Percentiles rank a stretch among this genome's conserved stretches.
Conservation (phyloP, 2,797 vertebrate genomes). For the Phylloscopus collybita region DNA sequence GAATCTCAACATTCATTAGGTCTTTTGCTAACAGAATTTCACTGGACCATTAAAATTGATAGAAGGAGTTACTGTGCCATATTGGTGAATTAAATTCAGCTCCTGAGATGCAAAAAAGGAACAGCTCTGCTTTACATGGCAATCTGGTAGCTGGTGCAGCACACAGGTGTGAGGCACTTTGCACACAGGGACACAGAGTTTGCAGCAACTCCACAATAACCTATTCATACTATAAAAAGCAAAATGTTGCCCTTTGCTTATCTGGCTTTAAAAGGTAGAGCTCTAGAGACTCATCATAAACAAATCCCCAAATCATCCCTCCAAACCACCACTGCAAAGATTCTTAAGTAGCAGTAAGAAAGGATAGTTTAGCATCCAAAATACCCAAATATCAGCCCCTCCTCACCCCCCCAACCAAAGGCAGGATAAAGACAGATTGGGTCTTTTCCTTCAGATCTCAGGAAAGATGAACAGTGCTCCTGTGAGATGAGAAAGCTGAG, state of each 20-base stretch:
- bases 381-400: background rate
- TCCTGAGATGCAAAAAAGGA: background rate
- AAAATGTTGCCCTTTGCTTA: background rate
- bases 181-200: background rate
- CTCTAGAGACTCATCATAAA: background rate
- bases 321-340: background rate
- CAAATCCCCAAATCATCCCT: background rate
- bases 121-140: background rate
- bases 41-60: slow-evolving; percentile 1
- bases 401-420: background rate
- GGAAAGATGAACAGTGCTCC: fast-evolving
- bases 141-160: background rate
- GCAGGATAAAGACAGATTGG: background rate
- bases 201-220: background rate
- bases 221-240: background rate
- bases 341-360: background rate
- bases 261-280: background rate
- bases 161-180: background rate
- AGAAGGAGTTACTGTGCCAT: background rate
- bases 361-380: background rate
- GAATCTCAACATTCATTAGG: background rate
- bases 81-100: background rate
- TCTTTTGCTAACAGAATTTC: slow-evolving; percentile 37
- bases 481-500: background rate
- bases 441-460: background rate